Percentiles rank a stretch among this genome's conserved stretches.
phyloP scores from a whole-genome alignment of 2,888 invertebrate genomes.

The Cosmia pyralina region DNA sequence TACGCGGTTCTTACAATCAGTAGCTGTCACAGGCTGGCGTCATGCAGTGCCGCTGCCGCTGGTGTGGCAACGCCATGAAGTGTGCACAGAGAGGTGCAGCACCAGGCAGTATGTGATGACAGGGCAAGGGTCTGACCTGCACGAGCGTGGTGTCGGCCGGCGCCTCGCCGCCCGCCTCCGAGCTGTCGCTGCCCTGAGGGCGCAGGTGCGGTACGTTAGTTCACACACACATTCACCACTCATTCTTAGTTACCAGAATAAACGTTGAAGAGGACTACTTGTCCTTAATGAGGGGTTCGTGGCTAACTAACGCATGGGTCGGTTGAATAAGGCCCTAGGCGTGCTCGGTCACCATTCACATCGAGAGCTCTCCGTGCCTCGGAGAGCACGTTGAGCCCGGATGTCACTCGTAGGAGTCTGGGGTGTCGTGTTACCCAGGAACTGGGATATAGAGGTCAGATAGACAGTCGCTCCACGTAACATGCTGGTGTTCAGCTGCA shows the following conservation, averaged over 20 bases:
- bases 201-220: conserved; percentile 19
- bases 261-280: too few species aligned
- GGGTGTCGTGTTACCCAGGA: neutral
- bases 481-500: neutral
- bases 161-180: conserved; percentile 74
- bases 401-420: too few species aligned
- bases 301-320: too few species aligned
- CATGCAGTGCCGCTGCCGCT: too few species aligned
- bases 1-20: too few species aligned
- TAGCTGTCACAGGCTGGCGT: too few species aligned
- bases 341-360: too few species aligned
- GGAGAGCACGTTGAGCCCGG: too few species aligned
- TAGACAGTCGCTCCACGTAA: neutral
- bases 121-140: conserved; percentile 60
- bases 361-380: too few species aligned
- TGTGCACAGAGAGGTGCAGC: conserved; percentile 3
- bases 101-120: too few species aligned
- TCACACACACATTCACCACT: conserved; percentile 21
- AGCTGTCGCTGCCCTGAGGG: conserved; percentile 82
- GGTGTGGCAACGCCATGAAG: neutral
- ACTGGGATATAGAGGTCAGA: neutral
- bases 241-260: neutral
- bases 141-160: conserved; percentile 55
- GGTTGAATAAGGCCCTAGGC: too few species aligned
- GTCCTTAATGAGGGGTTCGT: too few species aligned